Base-by-base conservation (phyloP, 2,797 vertebrate genomes). In the Carduelis carduelis region DNA sequence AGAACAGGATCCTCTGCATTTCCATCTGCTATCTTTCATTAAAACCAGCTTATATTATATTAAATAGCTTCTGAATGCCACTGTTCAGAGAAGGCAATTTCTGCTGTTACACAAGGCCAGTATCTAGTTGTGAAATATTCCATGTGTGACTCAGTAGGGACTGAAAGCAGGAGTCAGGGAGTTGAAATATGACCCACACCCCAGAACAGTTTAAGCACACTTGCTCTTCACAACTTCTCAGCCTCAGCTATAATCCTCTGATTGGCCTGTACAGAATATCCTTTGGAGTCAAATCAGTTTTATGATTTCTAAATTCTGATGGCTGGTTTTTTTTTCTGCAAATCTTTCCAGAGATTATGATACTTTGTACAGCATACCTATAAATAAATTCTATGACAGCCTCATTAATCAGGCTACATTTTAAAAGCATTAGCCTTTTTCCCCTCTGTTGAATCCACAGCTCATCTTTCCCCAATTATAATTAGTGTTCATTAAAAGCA, bases 341-440 rank as follows among this genome's bases (percentile, higher is more conserved):
- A 96, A 79, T 94, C 89, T 92, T 94, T 71, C 82, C 69, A 96
- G 65, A 94, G 59, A 93, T 91, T 95, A 89, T 89, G 84, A 89
- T 90, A 91, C 87, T 95, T 96, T 87, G 76, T 91, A 93, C 89
- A 91, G 61, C 72, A 89, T 46, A 85, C 71, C 81, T 89, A 93
- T 96, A 96, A 96, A 96, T 96, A 94, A 90, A 6, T 96, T 94
- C 39, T 91, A 35, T 93, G 89, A 90, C 79, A 93, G 76, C 44
- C 69, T 94, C 76, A 93, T 96, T 96, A 96, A 97, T 94, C 94
- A 96, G 84, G 52, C 57, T 92, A 82, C 76, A 82, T 96, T 96
- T 96, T 92, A 83, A 95, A 97, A 92, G 65, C 89, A 96, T 95
- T 97, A 96, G 79, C 50, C 84, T 93, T 95, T 96, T 92, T 4